Conservation (phyloP, 1,140 invertebrate genomes). For the Grapholita molesta region DNA sequence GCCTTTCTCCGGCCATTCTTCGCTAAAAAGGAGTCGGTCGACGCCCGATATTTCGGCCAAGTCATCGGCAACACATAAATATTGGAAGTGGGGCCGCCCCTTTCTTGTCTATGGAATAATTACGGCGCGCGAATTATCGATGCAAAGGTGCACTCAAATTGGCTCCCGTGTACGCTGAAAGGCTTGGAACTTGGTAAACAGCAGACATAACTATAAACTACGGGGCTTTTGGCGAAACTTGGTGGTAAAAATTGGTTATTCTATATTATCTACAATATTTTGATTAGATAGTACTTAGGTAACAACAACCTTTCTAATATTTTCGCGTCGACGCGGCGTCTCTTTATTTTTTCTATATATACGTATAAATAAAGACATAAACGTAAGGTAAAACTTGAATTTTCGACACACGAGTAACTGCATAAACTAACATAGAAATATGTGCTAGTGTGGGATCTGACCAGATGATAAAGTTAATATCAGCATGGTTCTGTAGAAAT, state of each 20-base stretch:
- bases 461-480: neutral
- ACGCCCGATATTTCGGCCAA: slow-evolving; percentile 73
- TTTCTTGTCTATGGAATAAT: slow-evolving; percentile 76
- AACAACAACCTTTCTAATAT: no score
- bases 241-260: neutral
- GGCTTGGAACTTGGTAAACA: neutral
- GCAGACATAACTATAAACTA: neutral
- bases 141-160: slow-evolving; percentile 34
- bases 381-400: no score
- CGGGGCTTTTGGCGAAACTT: neutral
- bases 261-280: no score
- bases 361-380: no score
- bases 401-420: no score
- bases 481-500: neutral
- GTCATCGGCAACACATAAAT: slow-evolving; percentile 79
- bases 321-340: no score
- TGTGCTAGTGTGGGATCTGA: neutral
- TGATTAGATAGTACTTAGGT: no score
- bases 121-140: slow-evolving; percentile 64
- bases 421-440: no score
- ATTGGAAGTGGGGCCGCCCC: slow-evolving; percentile 73
- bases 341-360: no score
- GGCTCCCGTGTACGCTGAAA: slow-evolving; percentile 20
- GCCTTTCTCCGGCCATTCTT: slow-evolving; percentile 75
- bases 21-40: slow-evolving; percentile 76